Evolutionary conservation across 2,888 invertebrate species (phyloP).

Genomic region (Hemithea aestivaria): DNA sequence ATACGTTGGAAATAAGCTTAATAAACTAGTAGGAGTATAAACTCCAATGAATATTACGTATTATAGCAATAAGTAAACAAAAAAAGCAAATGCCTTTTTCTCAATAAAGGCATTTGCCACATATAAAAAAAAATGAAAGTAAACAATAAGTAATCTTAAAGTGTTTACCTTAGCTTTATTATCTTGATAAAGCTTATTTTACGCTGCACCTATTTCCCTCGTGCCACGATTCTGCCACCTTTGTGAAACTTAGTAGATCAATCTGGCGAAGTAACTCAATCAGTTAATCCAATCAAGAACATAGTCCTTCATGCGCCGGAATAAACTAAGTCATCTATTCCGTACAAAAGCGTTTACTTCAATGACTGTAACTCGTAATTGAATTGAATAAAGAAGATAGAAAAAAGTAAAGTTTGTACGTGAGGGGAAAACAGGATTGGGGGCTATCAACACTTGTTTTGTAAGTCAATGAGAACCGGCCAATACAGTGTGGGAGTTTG

Average conservation of each 20-base stretch:
- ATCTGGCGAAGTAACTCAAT: conserved; percentile 8
- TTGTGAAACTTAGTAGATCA: conserved; percentile 4
- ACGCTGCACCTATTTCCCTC: no score
- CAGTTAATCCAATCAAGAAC: conserved; percentile 21
- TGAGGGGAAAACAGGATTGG: conserved; percentile 58
- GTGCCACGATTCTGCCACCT: neutral
- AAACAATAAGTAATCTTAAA: no score
- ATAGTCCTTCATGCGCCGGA: conserved; percentile 32
- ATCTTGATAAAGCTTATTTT: no score
- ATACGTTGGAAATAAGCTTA: no score
- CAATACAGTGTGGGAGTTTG: conserved; percentile 18
- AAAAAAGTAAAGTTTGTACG: conserved; percentile 66
- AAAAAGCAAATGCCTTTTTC: no score
- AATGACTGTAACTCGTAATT: conserved; percentile 59
- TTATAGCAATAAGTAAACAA: no score
- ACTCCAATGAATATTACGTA: no score
- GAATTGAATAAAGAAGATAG: conserved; percentile 69
- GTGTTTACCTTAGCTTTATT: no score
- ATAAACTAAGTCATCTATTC: conserved; percentile 40
- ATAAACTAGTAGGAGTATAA: no score
- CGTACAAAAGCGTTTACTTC: conserved; percentile 45
- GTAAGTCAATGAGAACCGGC: conserved; percentile 55
- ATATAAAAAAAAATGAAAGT: no score
- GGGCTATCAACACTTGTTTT: conserved; percentile 58
- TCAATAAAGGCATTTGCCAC: no score